Evolutionary conservation across 2,113 vertebrate genomes (phyloP).

Genomic region (Oryzias javanicus): DNA sequence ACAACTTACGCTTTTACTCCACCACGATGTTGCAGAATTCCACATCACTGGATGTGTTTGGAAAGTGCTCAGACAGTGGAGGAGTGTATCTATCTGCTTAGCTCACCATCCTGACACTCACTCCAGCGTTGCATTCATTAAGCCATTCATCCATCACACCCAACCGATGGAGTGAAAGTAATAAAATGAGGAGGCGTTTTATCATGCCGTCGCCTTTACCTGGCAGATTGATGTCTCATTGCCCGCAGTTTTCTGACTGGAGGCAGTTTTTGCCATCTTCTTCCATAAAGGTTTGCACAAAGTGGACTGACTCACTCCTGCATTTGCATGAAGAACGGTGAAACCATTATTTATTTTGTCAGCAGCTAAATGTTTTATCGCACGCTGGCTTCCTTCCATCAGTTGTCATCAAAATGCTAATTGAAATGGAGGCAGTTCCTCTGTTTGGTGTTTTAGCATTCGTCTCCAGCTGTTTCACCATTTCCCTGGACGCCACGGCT

Average conservation of each 20-base stretch:
- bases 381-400: constrained; percentile 32
- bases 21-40: constrained; percentile 30
- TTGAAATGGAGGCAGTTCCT: constrained; percentile 35
- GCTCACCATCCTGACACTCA: constrained; percentile 15
- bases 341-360: constrained; percentile 30
- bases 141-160: constrained; percentile 34
- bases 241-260: neutral
- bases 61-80: neutral
- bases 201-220: constrained; percentile 8
- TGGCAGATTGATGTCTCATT: constrained; percentile 27
- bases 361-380: constrained; percentile 41
- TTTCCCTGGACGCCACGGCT: constrained; percentile 25
- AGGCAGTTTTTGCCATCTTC: constrained; percentile 8
- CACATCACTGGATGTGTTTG: neutral
- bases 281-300: constrained; percentile 30
- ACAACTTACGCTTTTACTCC: constrained; percentile 4
- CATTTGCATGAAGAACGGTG: constrained; percentile 29
- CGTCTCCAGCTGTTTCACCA: neutral
- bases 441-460: constrained; percentile 8
- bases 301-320: constrained; percentile 25
- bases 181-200: constrained; percentile 27
- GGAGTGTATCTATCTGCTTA: constrained; percentile 29
- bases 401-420: constrained; percentile 61
- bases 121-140: constrained; percentile 30
- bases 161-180: constrained; percentile 1